Percentiles rank a stretch among this genome's conserved stretches.
Evolutionary conservation across 53 echinoderm and acorn worm species (phyloP).

Genomic region (Henricia sp.): DNA sequence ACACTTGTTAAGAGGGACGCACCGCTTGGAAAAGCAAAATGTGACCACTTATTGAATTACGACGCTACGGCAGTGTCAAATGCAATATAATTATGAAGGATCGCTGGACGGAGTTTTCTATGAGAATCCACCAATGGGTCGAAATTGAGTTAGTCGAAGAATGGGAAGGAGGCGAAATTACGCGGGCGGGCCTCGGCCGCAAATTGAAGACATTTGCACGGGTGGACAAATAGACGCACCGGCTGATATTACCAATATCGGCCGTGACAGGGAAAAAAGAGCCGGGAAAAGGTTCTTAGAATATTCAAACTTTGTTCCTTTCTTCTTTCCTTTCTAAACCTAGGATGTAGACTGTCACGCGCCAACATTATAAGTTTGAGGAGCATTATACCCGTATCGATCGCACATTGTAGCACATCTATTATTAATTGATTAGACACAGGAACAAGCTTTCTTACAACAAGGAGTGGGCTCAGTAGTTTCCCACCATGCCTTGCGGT

Average conservation of each 20-base stretch:
- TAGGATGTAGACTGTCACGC: background rate
- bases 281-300: background rate
- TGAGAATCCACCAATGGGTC: conserved; percentile 12
- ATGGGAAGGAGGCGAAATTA: conserved; percentile 30
- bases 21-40: conserved; percentile 53
- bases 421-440: no score
- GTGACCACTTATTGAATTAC: conserved; percentile 42
- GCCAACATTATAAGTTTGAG: background rate
- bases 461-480: no score
- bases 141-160: conserved; percentile 47
- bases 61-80: conserved; percentile 29
- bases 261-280: background rate
- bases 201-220: conserved; percentile 58
- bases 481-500: background rate
- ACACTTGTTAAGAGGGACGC: conserved; percentile 12
- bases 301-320: background rate
- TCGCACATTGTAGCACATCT: no score
- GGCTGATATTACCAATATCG: conserved; percentile 53
- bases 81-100: conserved; percentile 54
- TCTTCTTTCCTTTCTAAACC: background rate
- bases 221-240: conserved; percentile 54
- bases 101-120: conserved; percentile 32
- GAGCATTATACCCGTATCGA: no score
- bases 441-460: no score
- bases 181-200: background rate